Evolutionary conservation across 2,797 vertebrate species (phyloP), one percentile per base, ranked within the genome.

Genomic region (Acestrorhynchus altus): DNA sequence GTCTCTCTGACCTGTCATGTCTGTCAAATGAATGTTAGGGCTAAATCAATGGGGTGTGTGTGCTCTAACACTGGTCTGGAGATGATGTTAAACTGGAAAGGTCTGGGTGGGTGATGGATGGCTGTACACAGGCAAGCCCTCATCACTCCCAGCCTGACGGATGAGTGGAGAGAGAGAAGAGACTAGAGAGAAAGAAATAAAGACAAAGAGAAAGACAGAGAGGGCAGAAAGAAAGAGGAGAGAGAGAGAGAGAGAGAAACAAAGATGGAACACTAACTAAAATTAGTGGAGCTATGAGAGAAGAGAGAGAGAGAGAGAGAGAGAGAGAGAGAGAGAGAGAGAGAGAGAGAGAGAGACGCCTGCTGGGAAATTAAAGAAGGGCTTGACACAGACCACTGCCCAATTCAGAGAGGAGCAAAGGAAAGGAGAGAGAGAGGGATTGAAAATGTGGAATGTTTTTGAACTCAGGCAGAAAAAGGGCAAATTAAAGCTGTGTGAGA

Each of bases 211-310:
- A 49, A 51, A 3, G 44, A 47, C 40, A 20, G 52, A 54, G 52
- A 22, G 52, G 22, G 52, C n/a, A 54, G 52, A 22, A 18, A n/a
- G 49, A 8, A 4, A 16, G 20, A 12, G 42, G 7, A 49, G 86
- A 89, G 88, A 89, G 83, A 83, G 86, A 59, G 39, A 20, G 11
- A 66, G 31, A 7, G 22, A 56, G 35, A 49, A 42, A 42, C 28
- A 35, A 28, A 59, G 4, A 4, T 39, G 12, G 6, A n/a, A 28
- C 4, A 26, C n/a, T n/a, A n/a, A n/a, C 7, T 0, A 46, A 35
- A 22, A 39, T 40, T 2, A 40, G 52, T 11, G 4, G 20, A 10
- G 12, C 31, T 6, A 6, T 2, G 42, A 51, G 35, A 8, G 46
- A 26, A 0, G n/a, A 75, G 31, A 72, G 64, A 81, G 76, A 57